Evolutionary conservation across 1,140 invertebrate genomes (phyloP), one percentile per base, ranked within the genome.

Genomic region (Drosophila ambigua): DNA sequence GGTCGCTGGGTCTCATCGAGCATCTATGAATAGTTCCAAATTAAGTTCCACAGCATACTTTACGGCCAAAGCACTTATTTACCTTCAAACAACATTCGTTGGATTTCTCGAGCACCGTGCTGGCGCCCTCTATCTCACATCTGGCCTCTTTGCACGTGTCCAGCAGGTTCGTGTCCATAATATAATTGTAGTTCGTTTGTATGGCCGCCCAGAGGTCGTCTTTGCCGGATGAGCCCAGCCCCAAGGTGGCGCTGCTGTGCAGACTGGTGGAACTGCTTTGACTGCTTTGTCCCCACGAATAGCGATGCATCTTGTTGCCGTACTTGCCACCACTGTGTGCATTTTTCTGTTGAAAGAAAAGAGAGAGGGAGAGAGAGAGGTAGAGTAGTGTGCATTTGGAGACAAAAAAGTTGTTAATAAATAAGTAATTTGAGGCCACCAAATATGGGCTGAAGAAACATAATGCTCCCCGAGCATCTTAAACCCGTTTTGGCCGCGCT

Each of bases 81-180:
- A 90, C 87, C 84, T 89, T 80, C 8, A 72, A 57, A 44, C 66
- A 73, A 55, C 51, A 61, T 9, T 81, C 77, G 44, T 60, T 75
- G 24, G 79, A 58, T 24, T 67, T 77, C 23, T 77, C 69, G 45
- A 73, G 26, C 7, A 63, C 67, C 35, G 63, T 73, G 41, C 73
- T 54, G 28, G 76, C 74, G 53, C 83, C 83, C 78, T 92, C 91
- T 48, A 92, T 79, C 54, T 92, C 91, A 66, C 78, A 84, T 16
- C 89, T 67, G 3, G 91, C 89, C 76, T 92, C 96, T 92, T 95
- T 95, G 93, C 97, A 98, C 73, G 95, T 95, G 88, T 98, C 97
- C 66, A 98, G 96, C 62, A 98, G 95, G 89, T 97, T 96, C 91
- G 96, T 97, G 92, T 98, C 97, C 97, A 98, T 98, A 84, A 98